phyloP scores from a whole-genome alignment of 2,113 vertebrate species.

The Numenius arquata region DNA sequence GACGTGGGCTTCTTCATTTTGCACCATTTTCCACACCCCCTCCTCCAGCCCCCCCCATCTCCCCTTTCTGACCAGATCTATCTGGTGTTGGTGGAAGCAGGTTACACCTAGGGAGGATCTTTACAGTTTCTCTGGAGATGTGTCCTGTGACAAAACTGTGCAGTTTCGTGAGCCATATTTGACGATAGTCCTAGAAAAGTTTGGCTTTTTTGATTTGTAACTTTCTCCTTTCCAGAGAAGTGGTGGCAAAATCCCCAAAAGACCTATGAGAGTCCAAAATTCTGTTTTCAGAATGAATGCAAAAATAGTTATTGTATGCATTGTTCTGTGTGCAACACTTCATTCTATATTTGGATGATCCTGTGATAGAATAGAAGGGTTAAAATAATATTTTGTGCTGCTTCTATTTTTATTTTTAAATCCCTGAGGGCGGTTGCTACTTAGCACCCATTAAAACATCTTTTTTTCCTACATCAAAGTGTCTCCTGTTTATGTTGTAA shows the following conservation, averaged over 20 bases:
- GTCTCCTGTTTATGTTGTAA: conserved; percentile 42
- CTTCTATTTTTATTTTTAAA: conserved; percentile 57
- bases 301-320: background rate
- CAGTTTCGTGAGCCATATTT: background rate
- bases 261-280: background rate
- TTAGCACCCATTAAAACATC: conserved; percentile 52
- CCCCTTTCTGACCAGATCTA: background rate
- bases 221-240: background rate
- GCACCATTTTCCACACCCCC: background rate
- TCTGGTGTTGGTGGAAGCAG: background rate
- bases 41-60: too few species aligned
- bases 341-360: background rate
- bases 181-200: background rate
- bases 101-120: background rate
- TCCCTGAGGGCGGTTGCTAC: conserved; percentile 43
- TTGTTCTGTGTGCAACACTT: background rate
- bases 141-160: background rate
- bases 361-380: background rate
- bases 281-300: background rate
- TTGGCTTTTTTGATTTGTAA: background rate
- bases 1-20: background rate
- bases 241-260: background rate
- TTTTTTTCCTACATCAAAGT: conserved; percentile 56
- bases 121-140: background rate
- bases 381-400: conserved; percentile 21